Conservation (phyloP, 2,888 invertebrate species). For the Pristionchus fissidentatus region DNA sequence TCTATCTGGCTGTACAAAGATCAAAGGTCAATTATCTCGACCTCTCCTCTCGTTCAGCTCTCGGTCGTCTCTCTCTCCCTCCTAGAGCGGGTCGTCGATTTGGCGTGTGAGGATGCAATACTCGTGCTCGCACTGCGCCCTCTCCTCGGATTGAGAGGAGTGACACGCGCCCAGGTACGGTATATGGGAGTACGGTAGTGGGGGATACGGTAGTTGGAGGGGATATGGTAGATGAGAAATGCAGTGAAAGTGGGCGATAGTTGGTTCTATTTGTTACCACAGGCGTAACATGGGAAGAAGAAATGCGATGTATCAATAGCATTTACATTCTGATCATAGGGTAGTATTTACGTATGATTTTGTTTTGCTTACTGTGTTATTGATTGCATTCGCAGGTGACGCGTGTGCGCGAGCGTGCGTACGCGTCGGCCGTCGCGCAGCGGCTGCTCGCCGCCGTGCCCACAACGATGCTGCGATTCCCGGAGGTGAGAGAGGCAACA, state of each 20-base stretch:
- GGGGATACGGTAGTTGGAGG: neutral
- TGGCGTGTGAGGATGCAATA: constrained; percentile 97
- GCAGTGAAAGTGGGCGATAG: neutral
- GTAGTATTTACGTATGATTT: neutral
- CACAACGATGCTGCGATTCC: constrained; percentile 54
- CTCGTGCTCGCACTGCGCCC: constrained; percentile 49
- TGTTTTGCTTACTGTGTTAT: no score
- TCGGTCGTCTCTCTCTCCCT: constrained; percentile 91
- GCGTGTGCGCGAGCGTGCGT: constrained; percentile 43
- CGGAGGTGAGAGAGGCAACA: constrained; percentile 51
- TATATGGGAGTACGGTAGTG: neutral
- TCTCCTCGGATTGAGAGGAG: constrained; percentile 42
- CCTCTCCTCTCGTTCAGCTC: constrained; percentile 73
- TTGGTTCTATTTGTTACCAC: no score
- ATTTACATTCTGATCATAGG: neutral
- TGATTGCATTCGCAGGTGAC: neutral
- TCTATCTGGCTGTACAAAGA: neutral
- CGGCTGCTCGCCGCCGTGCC: constrained; percentile 61
- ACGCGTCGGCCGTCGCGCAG: constrained; percentile 51
- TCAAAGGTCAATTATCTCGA: constrained; percentile 16
- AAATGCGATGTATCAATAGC: no score
- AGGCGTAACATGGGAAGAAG: no score
- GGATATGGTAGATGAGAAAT: neutral
- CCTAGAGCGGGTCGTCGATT: constrained; percentile 89
- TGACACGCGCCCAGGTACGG: constrained; percentile 43